Percentiles rank a stretch among this genome's conserved stretches.
phyloP scores from a whole-genome alignment of 1,140 invertebrate species.

The Scaptodrosophila lebanonensis region DNA sequence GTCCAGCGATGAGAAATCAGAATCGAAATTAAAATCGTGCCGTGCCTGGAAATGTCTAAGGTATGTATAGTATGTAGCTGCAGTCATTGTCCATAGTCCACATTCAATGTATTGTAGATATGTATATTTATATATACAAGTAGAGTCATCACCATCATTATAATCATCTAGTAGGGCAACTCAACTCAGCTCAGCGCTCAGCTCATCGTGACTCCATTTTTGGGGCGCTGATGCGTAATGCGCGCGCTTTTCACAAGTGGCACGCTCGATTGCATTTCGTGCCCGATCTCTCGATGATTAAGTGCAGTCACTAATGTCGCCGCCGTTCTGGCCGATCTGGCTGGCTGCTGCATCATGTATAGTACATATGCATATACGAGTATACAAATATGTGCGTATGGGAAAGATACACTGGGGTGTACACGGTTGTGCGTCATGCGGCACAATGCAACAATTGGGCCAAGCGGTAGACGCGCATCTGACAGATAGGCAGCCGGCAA shows the following conservation, averaged over 20 bases:
- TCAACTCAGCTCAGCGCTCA: too few species aligned
- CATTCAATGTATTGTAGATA: too few species aligned
- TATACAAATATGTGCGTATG: too few species aligned
- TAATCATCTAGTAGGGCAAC: too few species aligned
- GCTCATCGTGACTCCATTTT: conserved; percentile 65
- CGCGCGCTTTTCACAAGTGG: neutral
- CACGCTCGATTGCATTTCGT: neutral
- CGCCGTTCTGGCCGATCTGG: conserved; percentile 1
- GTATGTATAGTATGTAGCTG: conserved; percentile 37
- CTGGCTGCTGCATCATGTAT: conserved; percentile 11
- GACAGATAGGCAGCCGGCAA: conserved; percentile 35
- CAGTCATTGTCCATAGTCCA: too few species aligned
- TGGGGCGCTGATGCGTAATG: conserved; percentile 61
- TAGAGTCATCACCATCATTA: too few species aligned
- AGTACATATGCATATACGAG: too few species aligned
- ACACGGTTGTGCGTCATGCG: conserved; percentile 30
- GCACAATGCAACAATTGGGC: conserved; percentile 64
- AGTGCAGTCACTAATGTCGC: conserved; percentile 36
- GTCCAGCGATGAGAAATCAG: conserved; percentile 44
- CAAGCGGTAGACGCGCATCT: conserved; percentile 55
- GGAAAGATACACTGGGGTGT: too few species aligned
- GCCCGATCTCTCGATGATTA: conserved; percentile 46
- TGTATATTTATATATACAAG: too few species aligned
- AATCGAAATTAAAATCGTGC: conserved; percentile 47
- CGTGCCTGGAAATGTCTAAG: conserved; percentile 8